A percentile compares a stretch with the other conserved stretches of the same genome.
Evolutionary conservation across 2,888 invertebrate genomes (phyloP).

Genomic region (Gonocerus acuteangulatus): DNA sequence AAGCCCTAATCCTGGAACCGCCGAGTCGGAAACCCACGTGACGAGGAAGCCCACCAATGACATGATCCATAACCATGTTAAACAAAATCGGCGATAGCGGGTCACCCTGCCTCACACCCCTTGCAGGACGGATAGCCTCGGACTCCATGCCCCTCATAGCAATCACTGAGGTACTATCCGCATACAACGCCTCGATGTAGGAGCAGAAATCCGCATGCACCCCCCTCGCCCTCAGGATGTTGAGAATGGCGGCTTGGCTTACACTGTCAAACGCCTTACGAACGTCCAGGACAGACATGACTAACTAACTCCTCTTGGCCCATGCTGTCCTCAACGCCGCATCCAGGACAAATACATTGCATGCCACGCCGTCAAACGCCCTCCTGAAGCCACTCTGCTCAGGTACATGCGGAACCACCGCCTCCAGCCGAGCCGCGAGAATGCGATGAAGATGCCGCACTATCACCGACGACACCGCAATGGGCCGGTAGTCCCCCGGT

Average conservation of each 20-base stretch:
- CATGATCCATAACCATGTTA: slow-evolving; percentile 38
- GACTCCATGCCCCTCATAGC: slow-evolving; percentile 33
- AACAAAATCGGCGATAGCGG: slow-evolving; percentile 43
- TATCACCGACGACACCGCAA: slow-evolving; percentile 32
- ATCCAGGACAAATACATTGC: not conserved
- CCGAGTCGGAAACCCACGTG: slow-evolving; percentile 21
- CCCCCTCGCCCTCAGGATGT: slow-evolving; percentile 26
- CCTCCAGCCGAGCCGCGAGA: slow-evolving; percentile 31
- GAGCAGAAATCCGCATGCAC: slow-evolving; percentile 40
- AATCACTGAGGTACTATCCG: slow-evolving; percentile 36
- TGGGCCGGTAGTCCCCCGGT: slow-evolving; percentile 17
- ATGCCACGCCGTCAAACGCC: not conserved
- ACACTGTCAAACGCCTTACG: slow-evolving; percentile 45
- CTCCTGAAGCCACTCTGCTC: slow-evolving; percentile 4
- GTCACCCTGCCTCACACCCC: slow-evolving; percentile 45
- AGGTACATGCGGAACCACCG: not conserved
- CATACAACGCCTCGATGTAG: slow-evolving; percentile 33
- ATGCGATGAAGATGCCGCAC: slow-evolving; percentile 33
- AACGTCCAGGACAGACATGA: slow-evolving; percentile 40
- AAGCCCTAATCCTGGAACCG: not conserved
- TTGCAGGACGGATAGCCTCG: slow-evolving; percentile 29
- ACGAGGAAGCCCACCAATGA: slow-evolving; percentile 25
- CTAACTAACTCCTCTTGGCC: not conserved
- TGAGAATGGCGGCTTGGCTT: slow-evolving; percentile 39
- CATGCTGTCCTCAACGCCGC: not conserved